Percentiles rank a stretch among this genome's conserved stretches.
Conservation (phyloP, 2,113 vertebrate genomes). For the Laterallus jamaicensis region DNA sequence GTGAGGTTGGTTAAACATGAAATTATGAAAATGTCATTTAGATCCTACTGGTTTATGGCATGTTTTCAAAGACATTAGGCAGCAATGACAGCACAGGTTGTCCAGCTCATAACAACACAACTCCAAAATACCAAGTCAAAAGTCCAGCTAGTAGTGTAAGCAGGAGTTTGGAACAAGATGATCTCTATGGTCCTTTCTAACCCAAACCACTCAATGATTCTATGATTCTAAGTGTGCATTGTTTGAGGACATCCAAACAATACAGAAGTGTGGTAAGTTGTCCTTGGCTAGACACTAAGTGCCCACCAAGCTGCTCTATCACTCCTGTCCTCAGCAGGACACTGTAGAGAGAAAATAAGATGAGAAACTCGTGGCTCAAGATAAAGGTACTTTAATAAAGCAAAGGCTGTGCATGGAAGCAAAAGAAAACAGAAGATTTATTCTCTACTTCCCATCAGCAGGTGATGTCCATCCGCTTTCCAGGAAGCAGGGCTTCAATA, state of each 20-base stretch:
- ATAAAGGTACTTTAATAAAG: background rate
- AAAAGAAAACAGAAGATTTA: background rate
- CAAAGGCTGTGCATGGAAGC: rapidly evolving
- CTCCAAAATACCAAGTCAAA: background rate
- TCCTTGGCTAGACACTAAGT: background rate
- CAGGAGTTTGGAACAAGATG: too few species aligned
- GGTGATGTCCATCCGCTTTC: background rate
- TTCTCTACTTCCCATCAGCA: background rate
- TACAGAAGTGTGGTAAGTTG: background rate
- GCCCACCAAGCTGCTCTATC: background rate
- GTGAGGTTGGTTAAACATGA: background rate
- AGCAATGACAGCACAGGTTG: background rate
- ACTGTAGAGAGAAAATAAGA: background rate
- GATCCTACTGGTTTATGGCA: background rate
- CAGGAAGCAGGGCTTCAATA: background rate
- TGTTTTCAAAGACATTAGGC: background rate
- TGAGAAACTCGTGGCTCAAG: background rate
- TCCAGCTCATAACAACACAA: background rate
- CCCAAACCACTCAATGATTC: too few species aligned
- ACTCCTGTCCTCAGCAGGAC: background rate
- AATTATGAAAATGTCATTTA: background rate
- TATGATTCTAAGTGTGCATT: background rate
- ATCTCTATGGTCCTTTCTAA: too few species aligned
- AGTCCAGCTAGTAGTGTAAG: background rate
- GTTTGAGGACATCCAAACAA: background rate